Evolutionary conservation across 2,888 invertebrate species (phyloP).

Genomic region (Plebejus melissa): DNA sequence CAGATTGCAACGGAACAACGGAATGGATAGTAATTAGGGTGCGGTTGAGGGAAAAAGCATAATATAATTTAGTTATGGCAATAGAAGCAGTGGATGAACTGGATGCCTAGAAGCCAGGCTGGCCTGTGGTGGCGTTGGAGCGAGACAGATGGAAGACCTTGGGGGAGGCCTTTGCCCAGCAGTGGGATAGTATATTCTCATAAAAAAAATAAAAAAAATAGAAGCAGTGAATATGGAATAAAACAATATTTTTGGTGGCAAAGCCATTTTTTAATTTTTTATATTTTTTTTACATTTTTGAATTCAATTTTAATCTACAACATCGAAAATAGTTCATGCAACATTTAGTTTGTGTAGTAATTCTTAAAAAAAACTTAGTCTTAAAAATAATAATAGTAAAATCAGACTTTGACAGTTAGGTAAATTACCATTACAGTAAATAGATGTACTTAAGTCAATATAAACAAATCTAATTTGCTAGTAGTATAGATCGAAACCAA

Average conservation of each 20-base stretch:
- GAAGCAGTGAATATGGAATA: background rate
- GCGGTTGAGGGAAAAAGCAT: too few relatives aligned
- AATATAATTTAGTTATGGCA: too few relatives aligned
- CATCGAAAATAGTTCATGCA: background rate
- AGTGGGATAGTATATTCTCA: too few relatives aligned
- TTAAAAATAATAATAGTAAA: background rate
- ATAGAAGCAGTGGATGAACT: too few relatives aligned
- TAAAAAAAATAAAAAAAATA: too few relatives aligned
- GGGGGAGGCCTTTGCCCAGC: too few relatives aligned
- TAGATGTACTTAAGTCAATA: background rate
- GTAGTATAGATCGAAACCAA: background rate
- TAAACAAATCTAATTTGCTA: background rate
- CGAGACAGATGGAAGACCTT: too few relatives aligned
- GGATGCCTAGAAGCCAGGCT: too few relatives aligned
- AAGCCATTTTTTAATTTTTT: background rate
- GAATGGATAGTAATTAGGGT: too few relatives aligned
- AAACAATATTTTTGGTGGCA: background rate
- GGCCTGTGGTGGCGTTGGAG: too few relatives aligned
- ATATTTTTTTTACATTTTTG: constrained; percentile 2
- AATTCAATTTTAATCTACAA: background rate
- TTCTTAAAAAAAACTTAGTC: background rate
- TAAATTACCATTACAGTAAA: background rate
- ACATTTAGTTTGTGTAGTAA: constrained; percentile 6
- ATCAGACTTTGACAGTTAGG: background rate
- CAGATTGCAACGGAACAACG: too few relatives aligned